These are phyloP conservation scores for Polydesmus complanatus DNA, from an alignment of 2,888 invertebrate genomes.

Conservation along the genomic window DNA sequence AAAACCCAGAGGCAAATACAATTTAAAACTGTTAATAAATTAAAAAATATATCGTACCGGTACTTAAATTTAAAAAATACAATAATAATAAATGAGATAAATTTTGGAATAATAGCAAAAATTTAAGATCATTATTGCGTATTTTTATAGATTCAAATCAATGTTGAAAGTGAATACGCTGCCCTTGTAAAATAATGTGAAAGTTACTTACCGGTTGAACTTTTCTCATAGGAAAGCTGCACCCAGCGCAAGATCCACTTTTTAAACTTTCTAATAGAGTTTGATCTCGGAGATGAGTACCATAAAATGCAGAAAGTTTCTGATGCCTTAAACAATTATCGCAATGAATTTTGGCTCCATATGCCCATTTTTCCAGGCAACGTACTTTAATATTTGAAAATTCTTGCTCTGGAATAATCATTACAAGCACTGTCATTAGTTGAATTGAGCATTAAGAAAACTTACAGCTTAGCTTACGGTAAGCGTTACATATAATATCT, in stretches of 20 bases:
- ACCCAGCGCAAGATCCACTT: background rate
- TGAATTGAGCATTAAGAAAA: no score
- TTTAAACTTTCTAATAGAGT: background rate
- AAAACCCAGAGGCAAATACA: no score
- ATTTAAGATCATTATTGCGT: no score
- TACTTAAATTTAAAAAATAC: no score
- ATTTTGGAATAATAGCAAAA: no score
- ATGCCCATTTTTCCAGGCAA: slow-evolving; percentile 16
- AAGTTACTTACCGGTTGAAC: slow-evolving; percentile 13
- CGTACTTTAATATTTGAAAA: slow-evolving; percentile 14
- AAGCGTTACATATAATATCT: slow-evolving; percentile 43
- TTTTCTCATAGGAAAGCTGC: slow-evolving; percentile 13
- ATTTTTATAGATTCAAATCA: no score
- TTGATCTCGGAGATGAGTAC: background rate
- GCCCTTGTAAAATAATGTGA: no score
- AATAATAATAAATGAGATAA: no score
- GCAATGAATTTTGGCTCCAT: slow-evolving; percentile 3
- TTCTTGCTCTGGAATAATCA: slow-evolving; percentile 11
- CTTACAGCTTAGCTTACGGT: slow-evolving; percentile 29
- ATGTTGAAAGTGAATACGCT: no score
- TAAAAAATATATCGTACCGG: no score
- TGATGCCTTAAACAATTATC: slow-evolving; percentile 12
- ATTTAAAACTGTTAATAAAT: no score
- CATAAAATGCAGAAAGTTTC: background rate
- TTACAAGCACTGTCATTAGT: background rate